phyloP scores from a whole-genome alignment of 2,113 vertebrate species.

The Brachionichthys hirsutus region DNA sequence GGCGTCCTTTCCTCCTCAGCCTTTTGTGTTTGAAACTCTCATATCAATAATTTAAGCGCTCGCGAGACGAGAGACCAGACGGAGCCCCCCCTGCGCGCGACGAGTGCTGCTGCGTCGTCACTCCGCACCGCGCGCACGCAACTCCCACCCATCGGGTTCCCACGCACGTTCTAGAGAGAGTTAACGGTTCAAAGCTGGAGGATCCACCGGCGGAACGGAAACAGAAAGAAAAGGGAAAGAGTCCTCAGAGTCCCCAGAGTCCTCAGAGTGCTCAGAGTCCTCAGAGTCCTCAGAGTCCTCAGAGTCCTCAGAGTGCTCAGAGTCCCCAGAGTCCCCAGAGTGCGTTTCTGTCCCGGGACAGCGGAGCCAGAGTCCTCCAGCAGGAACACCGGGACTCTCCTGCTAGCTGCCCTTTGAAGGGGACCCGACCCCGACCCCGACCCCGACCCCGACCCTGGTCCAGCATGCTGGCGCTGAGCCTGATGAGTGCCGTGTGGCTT shows the following conservation, averaged over 20 bases:
- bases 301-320: no score
- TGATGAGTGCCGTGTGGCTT: conserved; percentile 84
- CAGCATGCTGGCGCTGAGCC: conserved; percentile 76
- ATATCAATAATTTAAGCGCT: conserved; percentile 85
- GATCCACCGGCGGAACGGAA: conserved; percentile 13
- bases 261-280: no score
- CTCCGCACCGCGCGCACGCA: conserved; percentile 64
- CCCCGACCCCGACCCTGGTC: no score
- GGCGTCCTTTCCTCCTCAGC: conserved; percentile 66
- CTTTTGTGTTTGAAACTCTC: conserved; percentile 84
- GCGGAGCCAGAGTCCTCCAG: conserved; percentile 11
- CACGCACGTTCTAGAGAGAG: conserved; percentile 66
- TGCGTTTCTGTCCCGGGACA: conserved; percentile 5
- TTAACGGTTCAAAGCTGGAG: conserved; percentile 21
- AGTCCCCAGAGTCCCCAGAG: no score
- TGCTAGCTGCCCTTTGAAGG: conserved; percentile 13
- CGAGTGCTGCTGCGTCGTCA: conserved; percentile 76
- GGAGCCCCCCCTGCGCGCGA: conserved; percentile 76
- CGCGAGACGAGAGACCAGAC: conserved; percentile 76
- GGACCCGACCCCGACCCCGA: conserved; percentile 36
- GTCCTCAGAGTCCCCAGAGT: no score
- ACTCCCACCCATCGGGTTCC: conserved; percentile 54
- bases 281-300: no score
- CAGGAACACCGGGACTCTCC: conserved; percentile 38
- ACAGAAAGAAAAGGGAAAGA: conserved; percentile 5